Base-by-base conservation (phyloP, 2,797 vertebrate species). In the Enteromius fasciolatus region DNA sequence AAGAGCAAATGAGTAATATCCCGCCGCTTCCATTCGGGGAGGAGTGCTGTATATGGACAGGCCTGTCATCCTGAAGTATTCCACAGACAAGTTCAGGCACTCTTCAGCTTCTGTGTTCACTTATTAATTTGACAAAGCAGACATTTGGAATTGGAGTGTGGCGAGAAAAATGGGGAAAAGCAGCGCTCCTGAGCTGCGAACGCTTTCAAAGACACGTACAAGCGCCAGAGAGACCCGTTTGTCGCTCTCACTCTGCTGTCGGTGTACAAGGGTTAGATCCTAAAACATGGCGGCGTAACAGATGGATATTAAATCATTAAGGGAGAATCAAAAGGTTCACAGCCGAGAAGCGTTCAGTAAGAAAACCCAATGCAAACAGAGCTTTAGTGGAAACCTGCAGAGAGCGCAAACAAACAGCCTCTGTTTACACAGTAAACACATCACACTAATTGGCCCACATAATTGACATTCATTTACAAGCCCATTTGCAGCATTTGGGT, bases 1-100 rank as follows among this genome's bases (percentile, higher is more conserved):
- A 72, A 69, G 64, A 79, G 63, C 70, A 77, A 48, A 73, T 80
- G 66, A 70, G 67, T 57, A 83, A 78, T 67, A 73, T 36, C 59
- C 36, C 39, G 28, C 28, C 74, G 25, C 20, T 54, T 78, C 81
- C 70, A 85, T 76, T 85, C 80, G 57, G 15, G 72, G 78, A 80
- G 75, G 50, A 54, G 44, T 63, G 15, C 59, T 63, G 59, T 82
- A 79, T 78, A 81, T 66, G 57, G 64, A 76, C 46, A 76, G 28
- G 48, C 48, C 84, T 83, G 44, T 85, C 80, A 52, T 54, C 75
- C 64, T 66, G 39, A 64, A 50, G 41, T 59, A 57, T 86, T 75
- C 80, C 59, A 39, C 23, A 86, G 83, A 88, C 92, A 93, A 92
- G 93, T 93, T 87, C 80, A 79, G 92, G 91, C 92, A 91, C 87